Base-by-base conservation (phyloP, 1,140 invertebrate species). In the Aphaenogaster rudis region DNA sequence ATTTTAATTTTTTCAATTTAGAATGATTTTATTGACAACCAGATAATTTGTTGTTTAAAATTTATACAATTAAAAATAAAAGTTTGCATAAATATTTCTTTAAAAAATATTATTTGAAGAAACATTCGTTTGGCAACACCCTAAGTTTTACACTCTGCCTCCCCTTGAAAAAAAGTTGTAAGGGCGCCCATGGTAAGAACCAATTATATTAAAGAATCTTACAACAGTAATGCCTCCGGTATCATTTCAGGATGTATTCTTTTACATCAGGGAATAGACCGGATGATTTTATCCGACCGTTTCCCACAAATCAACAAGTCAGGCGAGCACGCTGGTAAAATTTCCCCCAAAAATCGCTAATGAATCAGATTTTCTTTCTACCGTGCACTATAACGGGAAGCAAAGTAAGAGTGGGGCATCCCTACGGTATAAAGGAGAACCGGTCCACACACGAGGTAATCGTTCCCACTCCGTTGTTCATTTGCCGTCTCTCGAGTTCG, bases 381-480 rank as follows among this genome's bases (percentile, higher is more conserved):
- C 33, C 17, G 2, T 59, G 52, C 50, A 50, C 50, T 45, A 50
- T 67, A 64, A 66, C 11, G 59, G 33, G 33, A 82, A 90, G 88
- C 52, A 85, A 86, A 88, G 17, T 13, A 48, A 79, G 86, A 93
- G 93, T 92, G 80, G 93, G 93, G 93, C 86, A 42, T 84, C 64
- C 39, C 9, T 36, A 54, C 79, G 85, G 90, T 94, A 94, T 94
- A 94, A 91, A 94, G 87, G 88, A 92, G 93, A 94, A 94, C 93
- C 93, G 93, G 93, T 94, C 92, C 92, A 93, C 86, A 88, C 90
- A 93, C 88, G 91, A 90, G 79, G 88, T 82, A 79, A 85, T 76
- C 86, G 86, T 93, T 93, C 89, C 89, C 92, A 92, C 92, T 94
- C 86, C 33, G 77, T 78, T 79, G 64, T 88, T 59, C 85, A 86